Evolutionary conservation across 2,797 vertebrate genomes (phyloP).

Genomic region (Monodelphis domestica): DNA sequence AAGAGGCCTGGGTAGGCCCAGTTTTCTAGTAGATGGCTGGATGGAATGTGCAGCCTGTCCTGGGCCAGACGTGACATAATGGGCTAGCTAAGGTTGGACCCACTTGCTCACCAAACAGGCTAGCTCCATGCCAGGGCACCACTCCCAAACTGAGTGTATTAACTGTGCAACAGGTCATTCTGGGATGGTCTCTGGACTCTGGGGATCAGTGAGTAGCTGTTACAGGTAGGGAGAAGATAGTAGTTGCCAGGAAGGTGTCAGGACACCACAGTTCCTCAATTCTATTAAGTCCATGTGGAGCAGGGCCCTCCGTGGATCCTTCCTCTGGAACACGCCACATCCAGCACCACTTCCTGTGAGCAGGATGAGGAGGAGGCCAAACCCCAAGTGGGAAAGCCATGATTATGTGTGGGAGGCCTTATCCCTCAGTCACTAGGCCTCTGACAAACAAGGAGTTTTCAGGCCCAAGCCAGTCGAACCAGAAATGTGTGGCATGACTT

Average conservation of each 20-base stretch:
- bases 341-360: not conserved
- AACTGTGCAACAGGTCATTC: not conserved
- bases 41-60: not conserved
- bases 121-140: not conserved
- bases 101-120: not conserved
- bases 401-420: not conserved
- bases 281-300: not conserved
- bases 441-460: not conserved
- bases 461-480: not conserved
- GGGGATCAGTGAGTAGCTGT: not conserved
- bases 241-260: not conserved
- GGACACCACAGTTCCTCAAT: not conserved
- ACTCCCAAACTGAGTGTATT: not conserved
- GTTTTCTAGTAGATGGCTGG: not conserved
- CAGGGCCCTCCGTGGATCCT: not conserved
- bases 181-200: not conserved
- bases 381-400: conserved; percentile 10
- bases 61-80: not conserved
- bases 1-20: not conserved
- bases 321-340: not conserved
- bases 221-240: not conserved
- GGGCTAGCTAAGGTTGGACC: not conserved
- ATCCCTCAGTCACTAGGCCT: not conserved
- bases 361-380: not conserved
- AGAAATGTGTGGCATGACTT: not conserved